Evolutionary conservation across 2,113 vertebrate species (phyloP), one percentile per base, ranked within the genome.

Genomic region (Herpetotheres cachinnans): DNA sequence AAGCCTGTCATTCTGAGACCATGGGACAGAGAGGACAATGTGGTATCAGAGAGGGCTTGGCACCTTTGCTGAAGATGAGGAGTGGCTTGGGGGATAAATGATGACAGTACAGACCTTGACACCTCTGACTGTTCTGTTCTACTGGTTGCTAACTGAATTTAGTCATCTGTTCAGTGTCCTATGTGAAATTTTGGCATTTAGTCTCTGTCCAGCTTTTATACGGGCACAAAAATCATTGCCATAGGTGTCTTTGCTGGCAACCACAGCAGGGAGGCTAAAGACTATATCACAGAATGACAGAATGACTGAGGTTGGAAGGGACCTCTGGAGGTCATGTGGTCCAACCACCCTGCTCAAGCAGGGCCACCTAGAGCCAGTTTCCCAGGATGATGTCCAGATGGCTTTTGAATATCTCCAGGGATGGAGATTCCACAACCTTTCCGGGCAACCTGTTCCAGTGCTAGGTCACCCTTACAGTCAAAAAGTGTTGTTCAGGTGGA

Each of bases 311-410:
- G 17, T 3, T 70, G 21, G 24, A 63, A 72, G 20, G 5, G 3
- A 32, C 7, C 3, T 70, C 50, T 84, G 13, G 15, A 88, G 7
- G 16, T 56, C 50, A 44, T 29, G 20, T 74, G 7, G 4, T 38
- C 9, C 44, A 73, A 24, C 1, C 3, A 2, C 11, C 2, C 7
- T 34, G 9, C 34, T 83, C 20, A 44, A 34, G 17, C 11, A 83
- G 34, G 19, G 30, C 10, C 6, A 36, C 1, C 7, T 70, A 25
- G 12, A 76, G 3, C 7, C 26, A 19, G 2, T 19, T 80, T 5
- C 4, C 18, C 32, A 69, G 66, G 25, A 30, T 9, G 1, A 0
- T 32, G 6, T 61, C 22, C 7, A 62, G 32, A 40, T 0, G 0
- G 5, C 7, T 89, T 86, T 77, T 81, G 7, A 81, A 29, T 40